Evolutionary conservation across 2,797 vertebrate genomes (phyloP).

Genomic region (Octomys mimax): DNA sequence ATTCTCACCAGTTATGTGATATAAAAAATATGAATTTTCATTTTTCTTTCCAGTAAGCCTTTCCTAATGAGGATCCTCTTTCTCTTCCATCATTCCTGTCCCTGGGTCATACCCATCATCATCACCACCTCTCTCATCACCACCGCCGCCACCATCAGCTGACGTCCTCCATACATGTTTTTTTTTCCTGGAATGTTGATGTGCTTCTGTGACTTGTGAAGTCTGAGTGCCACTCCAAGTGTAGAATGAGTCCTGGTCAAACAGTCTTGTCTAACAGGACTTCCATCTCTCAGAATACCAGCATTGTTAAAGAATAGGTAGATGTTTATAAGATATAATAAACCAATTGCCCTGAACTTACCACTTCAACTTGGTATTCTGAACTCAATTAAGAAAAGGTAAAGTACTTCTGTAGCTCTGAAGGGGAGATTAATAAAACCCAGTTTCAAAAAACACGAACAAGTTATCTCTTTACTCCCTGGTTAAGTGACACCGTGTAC

Average conservation of each 20-base stretch:
- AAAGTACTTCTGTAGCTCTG: neutral
- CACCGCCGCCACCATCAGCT: neutral
- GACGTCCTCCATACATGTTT: neutral
- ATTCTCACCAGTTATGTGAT: neutral
- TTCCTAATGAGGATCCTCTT: neutral
- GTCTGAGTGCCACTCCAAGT: neutral
- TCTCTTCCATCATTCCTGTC: neutral
- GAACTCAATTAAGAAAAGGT: slow-evolving; percentile 9
- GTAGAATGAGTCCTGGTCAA: neutral
- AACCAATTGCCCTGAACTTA: neutral
- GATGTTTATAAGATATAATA: neutral
- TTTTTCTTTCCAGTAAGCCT: neutral
- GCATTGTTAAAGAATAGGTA: neutral
- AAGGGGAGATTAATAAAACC: neutral
- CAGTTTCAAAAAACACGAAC: neutral
- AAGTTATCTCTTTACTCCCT: neutral
- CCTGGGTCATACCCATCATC: neutral
- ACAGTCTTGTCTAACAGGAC: neutral
- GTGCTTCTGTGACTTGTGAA: neutral
- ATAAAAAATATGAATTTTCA: neutral
- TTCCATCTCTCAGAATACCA: slow-evolving; percentile 20
- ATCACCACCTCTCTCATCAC: neutral
- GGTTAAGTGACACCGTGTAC: neutral
- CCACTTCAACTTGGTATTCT: neutral
- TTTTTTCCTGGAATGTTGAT: neutral